Conservation (phyloP, 2,888 invertebrate species). For the Pristionchus japonicus region DNA sequence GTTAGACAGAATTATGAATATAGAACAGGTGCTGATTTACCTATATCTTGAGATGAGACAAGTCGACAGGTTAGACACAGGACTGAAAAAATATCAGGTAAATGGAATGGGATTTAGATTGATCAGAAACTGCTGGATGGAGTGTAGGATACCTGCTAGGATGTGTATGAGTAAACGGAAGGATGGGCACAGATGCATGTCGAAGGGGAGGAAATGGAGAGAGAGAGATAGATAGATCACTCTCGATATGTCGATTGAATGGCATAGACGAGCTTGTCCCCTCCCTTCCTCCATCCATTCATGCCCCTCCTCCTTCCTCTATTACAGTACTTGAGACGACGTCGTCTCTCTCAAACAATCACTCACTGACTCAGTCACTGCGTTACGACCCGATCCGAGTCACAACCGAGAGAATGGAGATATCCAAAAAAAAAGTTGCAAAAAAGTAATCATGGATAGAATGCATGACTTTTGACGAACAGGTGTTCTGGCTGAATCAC, state of each 20-base stretch:
- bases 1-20: not conserved
- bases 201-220: not conserved
- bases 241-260: slow-evolving; percentile 27
- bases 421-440: not conserved
- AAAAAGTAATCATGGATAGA: not conserved
- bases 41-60: not conserved
- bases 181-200: not conserved
- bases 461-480: not conserved
- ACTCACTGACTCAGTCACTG: slow-evolving; percentile 16
- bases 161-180: not conserved
- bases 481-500: not conserved
- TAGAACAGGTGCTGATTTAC: not conserved
- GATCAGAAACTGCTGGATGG: not conserved
- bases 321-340: slow-evolving; percentile 35
- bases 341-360: slow-evolving; percentile 36
- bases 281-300: not conserved
- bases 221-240: slow-evolving; percentile 12
- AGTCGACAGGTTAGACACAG: not conserved
- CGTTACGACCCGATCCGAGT: slow-evolving; percentile 28
- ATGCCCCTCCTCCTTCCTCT: slow-evolving; percentile 31
- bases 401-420: slow-evolving; percentile 27
- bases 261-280: slow-evolving; percentile 14
- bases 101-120: not conserved
- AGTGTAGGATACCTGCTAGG: not conserved
- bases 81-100: not conserved